Base-by-base conservation (phyloP, 37 sponge, comb jelly and placozoan species). In the Eunapius fragilis region DNA sequence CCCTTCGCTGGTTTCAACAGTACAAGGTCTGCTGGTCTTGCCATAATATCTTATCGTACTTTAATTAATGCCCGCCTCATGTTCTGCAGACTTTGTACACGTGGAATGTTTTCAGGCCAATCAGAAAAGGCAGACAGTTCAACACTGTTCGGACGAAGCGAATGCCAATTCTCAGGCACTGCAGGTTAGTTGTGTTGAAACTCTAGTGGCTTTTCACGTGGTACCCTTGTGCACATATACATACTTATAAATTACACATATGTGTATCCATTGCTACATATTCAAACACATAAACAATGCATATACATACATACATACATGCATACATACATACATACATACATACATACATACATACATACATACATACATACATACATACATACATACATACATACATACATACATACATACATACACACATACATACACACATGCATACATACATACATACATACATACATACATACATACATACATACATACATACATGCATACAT, bases 1-100 rank as follows among this genome's bases (percentile, higher is more conserved):
- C 96, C 22, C 85, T 98, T 30, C 84, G 98, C 1, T 96, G 94
- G 87, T 78, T 98, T 23, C 92, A 98, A 87, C 80, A 91, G 25
- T 94, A 90, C 69, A 73, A 93, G 92, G 93, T 89, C 45, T 76
- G 31, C n/a, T 38, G 27, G 9, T 17, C 79, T 79, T 25, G 14
- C 14, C 19, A 27, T 2, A 33, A 71, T 31, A 31, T 11, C 31
- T 9, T 71, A n/a, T 11, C 31, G 3, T 23, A 31, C 32, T 33
- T 13, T 74, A 50, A 80, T n/a, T 25, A 50, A 70, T 33, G 49
- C 25, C 27, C 41, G 19, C 67, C 28, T 72, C 23, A 32, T 47
- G 31, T 41, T 31, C 72, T 81, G 25, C 70, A 87, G 89, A 38
- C 26, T 48, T 70, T 83, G 5, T 12, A 93, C 9, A 23, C 37